Evolutionary conservation across 1,140 invertebrate genomes (phyloP), one percentile per base, ranked within the genome.

Genomic region (Habropoda laboriosa): DNA sequence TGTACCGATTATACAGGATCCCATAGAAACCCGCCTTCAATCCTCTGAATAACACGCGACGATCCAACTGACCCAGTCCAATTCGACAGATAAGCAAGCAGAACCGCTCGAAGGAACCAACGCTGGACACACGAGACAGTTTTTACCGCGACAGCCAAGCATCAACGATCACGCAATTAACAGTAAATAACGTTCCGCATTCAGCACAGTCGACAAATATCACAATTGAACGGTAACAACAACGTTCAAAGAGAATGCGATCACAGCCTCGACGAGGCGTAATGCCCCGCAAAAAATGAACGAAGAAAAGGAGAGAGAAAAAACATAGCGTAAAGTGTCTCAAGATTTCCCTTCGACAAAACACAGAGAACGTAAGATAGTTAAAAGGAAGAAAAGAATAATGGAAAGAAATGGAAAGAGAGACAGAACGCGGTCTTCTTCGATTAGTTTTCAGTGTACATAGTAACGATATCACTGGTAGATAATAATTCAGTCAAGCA

Each of bases 21-120:
- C 49, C n/a, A 63, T 47, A 55, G 32, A 58, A 55, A 79, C 40
- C 70, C 70, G 58, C 32, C 61, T 63, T 58, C 16, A 77, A 68
- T 57, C 73, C 63, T 70, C 32, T 21, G 79, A 40, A 60, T 24
- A 68, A 49, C 55, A 61, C 79, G 73, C 79, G 79, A 80, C 73
- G 79, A 80, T 80, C 79, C 79, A 68, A 80, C 73, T 35, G 79
- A 79, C 67, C 85, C 71, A 77, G 73, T 79, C 86, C 79, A 80
- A 72, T 83, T 84, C 84, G 55, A 82, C 84, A 86, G 81, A 18
- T 40, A 45, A n/a, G n/a, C 49, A 21, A 35, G 49, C 42, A 63
- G 21, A 60, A n/a, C 32, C 75, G 66, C 47, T 73, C 45, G 35
- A 49, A 57, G 27, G 32, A 57, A 55, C 3, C 51, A 49, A 38